Percentiles rank a stretch among this genome's conserved stretches.
Evolutionary conservation across 2,113 vertebrate genomes (phyloP).

Genomic region (Tretioscincus oriximinensis): DNA sequence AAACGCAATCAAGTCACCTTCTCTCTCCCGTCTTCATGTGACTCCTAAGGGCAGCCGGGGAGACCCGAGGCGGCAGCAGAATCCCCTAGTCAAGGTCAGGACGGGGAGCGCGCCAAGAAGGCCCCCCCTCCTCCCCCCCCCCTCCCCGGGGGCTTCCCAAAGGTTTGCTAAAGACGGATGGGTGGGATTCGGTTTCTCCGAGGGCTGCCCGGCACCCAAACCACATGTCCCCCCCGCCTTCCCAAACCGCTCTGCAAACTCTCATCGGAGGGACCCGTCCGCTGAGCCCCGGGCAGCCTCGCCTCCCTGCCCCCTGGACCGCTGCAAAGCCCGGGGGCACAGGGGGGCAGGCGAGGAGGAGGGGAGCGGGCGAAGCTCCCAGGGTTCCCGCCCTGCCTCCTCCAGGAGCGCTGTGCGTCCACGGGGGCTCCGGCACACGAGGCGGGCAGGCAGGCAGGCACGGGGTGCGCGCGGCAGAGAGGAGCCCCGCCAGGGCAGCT

Average conservation of each 20-base stretch:
- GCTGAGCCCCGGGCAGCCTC: background rate
- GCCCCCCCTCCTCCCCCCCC: background rate
- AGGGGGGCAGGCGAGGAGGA: no score
- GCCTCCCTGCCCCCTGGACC: background rate
- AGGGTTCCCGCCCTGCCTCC: no score
- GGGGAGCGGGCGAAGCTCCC: no score
- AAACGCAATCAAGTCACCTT: background rate
- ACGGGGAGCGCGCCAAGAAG: slow-evolving; percentile 22
- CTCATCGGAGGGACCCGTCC: background rate
- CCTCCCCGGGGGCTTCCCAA: slow-evolving; percentile 3
- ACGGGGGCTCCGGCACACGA: no score
- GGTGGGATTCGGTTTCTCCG: background rate
- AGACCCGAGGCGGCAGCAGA: background rate
- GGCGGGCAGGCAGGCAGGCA: no score
- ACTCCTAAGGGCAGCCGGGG: background rate
- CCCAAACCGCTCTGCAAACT: background rate
- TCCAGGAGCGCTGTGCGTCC: no score
- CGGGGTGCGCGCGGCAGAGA: no score
- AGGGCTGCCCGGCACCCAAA: slow-evolving; percentile 26
- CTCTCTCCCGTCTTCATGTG: background rate
- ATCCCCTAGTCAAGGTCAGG: background rate
- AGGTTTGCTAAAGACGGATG: no score
- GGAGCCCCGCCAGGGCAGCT: no score
- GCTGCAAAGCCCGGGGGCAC: no score
- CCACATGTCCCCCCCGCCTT: background rate